Conservation (phyloP, 2,113 vertebrate species). For the Hemibagrus wyckioides region DNA sequence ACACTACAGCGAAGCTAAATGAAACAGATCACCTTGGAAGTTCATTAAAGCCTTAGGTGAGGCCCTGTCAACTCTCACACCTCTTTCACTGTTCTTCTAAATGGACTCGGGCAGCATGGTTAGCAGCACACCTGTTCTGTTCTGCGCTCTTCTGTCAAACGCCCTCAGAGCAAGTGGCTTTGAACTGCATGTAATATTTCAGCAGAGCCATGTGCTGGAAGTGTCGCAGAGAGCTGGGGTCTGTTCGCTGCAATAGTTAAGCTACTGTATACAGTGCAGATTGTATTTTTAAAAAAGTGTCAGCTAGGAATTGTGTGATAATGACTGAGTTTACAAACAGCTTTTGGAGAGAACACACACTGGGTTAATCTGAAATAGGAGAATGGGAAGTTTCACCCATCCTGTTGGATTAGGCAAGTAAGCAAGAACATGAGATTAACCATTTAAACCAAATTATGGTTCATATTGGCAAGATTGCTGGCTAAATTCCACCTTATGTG, state of each 20-base stretch:
- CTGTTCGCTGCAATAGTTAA: neutral
- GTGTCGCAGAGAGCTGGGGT: neutral
- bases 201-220: neutral
- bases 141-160: constrained; percentile 14
- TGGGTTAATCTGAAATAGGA: neutral
- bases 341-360: neutral
- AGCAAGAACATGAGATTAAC: neutral
- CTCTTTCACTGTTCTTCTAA: constrained; percentile 16
- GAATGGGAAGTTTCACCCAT: neutral
- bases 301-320: neutral
- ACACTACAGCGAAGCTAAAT: neutral
- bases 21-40: neutral
- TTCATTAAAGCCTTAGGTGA: constrained; percentile 22
- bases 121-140: constrained; percentile 35
- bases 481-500: neutral
- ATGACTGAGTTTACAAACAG: neutral
- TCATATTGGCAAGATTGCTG: neutral
- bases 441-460: neutral
- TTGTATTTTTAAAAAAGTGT: neutral
- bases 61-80: neutral
- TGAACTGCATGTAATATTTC: constrained; percentile 29
- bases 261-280: neutral
- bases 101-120: constrained; percentile 20
- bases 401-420: neutral
- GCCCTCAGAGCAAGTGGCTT: constrained; percentile 17